These are phyloP conservation scores for Mesoclemmys tuberculata DNA, from an alignment of 2,113 vertebrate genomes.

Conservation along the genomic window DNA sequence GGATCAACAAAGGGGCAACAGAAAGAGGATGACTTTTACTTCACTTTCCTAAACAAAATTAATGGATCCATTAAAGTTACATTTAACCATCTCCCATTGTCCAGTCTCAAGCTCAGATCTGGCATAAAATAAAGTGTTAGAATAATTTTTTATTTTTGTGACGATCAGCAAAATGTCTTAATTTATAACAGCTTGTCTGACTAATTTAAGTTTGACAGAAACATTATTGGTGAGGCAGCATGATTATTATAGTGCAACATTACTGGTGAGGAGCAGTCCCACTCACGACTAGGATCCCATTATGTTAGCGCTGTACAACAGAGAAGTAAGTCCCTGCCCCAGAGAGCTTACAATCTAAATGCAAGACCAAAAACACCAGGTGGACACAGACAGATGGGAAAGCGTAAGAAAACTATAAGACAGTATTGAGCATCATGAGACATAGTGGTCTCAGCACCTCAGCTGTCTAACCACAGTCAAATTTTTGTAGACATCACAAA, in stretches of 20 bases:
- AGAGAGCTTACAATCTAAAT: no score
- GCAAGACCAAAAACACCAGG: neutral
- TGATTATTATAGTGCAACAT: no score
- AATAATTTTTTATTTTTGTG: neutral
- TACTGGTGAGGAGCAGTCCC: no score
- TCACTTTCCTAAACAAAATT: neutral
- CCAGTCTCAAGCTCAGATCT: slow-evolving; percentile 4
- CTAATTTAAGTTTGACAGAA: neutral
- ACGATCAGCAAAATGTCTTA: slow-evolving; percentile 3
- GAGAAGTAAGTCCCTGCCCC: no score
- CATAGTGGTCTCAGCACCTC: no score
- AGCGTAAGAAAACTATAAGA: neutral
- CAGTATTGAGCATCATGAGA: neutral
- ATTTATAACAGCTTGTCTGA: neutral
- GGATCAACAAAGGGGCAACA: neutral
- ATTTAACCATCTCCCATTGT: slow-evolving; percentile 6
- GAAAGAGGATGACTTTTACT: neutral
- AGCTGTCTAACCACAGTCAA: neutral
- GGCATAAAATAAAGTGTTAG: neutral
- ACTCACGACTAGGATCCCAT: no score
- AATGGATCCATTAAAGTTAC: neutral
- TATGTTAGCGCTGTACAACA: no score
- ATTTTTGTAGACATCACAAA: rapidly evolving
- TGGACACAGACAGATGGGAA: neutral
- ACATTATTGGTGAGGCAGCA: no score